Evolutionary conservation across 23 tunicate species (phyloP), one percentile per base, ranked within the genome.

Genomic region (Halocynthia roretzi): DNA sequence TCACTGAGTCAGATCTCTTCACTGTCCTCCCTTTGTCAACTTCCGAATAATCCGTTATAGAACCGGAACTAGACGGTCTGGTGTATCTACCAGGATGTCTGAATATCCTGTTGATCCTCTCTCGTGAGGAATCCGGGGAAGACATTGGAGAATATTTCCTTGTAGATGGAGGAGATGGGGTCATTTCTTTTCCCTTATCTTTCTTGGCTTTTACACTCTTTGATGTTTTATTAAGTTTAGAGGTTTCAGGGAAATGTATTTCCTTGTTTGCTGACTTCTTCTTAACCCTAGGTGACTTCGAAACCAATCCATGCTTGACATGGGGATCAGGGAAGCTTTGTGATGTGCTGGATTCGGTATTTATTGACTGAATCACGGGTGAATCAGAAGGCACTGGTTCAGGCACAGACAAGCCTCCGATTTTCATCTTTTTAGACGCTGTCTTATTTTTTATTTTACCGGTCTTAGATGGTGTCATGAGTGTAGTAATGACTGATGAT

Each of bases 41-140:
- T 19, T 74, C 78, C 14, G 78, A 74, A 14, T 62, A 74, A 31
- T 31, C 44, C 44, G 44, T 31, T 7, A 52, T 21, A 10, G 78
- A 74, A 53, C 56, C 78, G 48, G 64, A 56, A 52, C 60, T 50
- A 0, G 78, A 22, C 9, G 55, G 62, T 48, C 78, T 54, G 19
- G n/a, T 53, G 12, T 18, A 15, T 20, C 78, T 53, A 0, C 78
- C 78, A 10, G 78, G 78, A 54, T 54, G 78, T 17, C 56, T 40
- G 64, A n/a, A 74, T 22, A 74, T 74, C 10, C 78, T 53, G 15
- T 64, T 54, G 20, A 74, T 52, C 22, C 62, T 54, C 20, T 74
- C 78, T 54, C 64, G 55, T 22, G 78, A 74, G 65, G 78, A 74
- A 54, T 74, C 78, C 20, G 78, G 78, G 17, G 78, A 74, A 18